Base-by-base conservation (phyloP, 2,797 vertebrate genomes). In the Pygocentrus nattereri region DNA sequence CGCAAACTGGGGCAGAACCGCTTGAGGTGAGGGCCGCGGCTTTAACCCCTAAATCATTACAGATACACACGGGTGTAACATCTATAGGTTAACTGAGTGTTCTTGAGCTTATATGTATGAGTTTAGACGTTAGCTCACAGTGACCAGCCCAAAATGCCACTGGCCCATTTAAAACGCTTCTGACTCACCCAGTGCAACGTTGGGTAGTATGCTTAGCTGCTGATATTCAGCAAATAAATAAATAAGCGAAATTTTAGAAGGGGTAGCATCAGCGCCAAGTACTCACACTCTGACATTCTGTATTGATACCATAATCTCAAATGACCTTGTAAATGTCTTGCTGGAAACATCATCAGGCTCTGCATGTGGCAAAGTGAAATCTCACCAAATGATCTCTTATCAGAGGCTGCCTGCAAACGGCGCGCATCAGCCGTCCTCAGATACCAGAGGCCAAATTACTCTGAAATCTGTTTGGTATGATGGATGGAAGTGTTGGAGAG, bases 171-270 rank as follows among this genome's bases (percentile, higher is more conserved):
- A n/a, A n/a, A n/a, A n/a, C n/a, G n/a, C n/a, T n/a, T n/a, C n/a
- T n/a, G n/a, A n/a, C n/a, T n/a, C n/a, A n/a, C n/a, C n/a, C n/a
- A n/a, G n/a, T n/a, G n/a, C n/a, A n/a, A n/a, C 34, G 34, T 34
- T 34, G 34, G 2, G 34, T 34, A 34, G 34, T 3, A 3, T 34
- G 34, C 34, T n/a, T 34, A 34, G 34, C 34, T 6, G 34, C 2
- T 34, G 34, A 2, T 34, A 34, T n/a, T n/a, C n/a, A n/a, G n/a
- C n/a, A 47, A 47, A 4, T 13, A 4, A 47, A 1, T 6, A 8
- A 47, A 47, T 47, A 13, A 47, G 7, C 44, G 34, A 52, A 83
- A 75, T 74, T 59, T 58, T 82, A 84, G 85, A 79, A 85, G 80
- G 85, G 71, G 79, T 84, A 76, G 90, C 78, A 65, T n/a, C 61